Conservation (phyloP, 2,113 vertebrate genomes). For the Tamias sibiricus region DNA sequence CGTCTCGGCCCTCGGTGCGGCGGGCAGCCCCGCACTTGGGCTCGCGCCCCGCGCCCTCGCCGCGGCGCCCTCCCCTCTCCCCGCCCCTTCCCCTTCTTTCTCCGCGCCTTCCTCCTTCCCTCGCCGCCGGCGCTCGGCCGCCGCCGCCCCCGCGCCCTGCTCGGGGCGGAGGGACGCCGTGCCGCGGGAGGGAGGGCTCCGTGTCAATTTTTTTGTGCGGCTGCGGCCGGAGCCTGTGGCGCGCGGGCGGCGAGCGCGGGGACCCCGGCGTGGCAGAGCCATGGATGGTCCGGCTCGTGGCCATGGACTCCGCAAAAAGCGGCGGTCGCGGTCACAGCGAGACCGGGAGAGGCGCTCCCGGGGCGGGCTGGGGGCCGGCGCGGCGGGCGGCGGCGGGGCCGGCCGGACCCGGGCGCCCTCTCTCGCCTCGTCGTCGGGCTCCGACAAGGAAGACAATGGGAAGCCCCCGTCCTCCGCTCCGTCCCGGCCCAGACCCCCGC, state of each 20-base stretch:
- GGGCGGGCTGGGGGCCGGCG: constrained; percentile 79
- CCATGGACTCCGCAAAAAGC: constrained; percentile 93
- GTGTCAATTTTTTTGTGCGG: constrained; percentile 76
- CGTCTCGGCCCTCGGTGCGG: constrained; percentile 84
- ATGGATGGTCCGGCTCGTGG: constrained; percentile 94
- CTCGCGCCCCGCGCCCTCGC: constrained; percentile 77
- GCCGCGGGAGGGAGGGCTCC: constrained; percentile 67
- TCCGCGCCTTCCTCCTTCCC: constrained; percentile 72
- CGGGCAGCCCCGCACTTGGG: constrained; percentile 85
- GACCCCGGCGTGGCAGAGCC: constrained; percentile 81
- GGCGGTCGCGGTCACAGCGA: constrained; percentile 94
- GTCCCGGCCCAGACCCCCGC: constrained; percentile 92
- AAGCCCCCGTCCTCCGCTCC: constrained; percentile 91
- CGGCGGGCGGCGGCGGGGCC: constrained; percentile 77
- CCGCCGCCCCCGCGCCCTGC: constrained; percentile 73
- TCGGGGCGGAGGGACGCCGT: constrained; percentile 79
- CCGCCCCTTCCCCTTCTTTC: constrained; percentile 66
- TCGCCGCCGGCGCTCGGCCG: constrained; percentile 66
- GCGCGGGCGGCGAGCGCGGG: constrained; percentile 72
- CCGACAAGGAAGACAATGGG: constrained; percentile 92
- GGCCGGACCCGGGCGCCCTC: constrained; percentile 86
- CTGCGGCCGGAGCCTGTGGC: constrained; percentile 79
- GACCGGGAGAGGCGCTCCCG: constrained; percentile 90
- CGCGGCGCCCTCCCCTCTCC: constrained; percentile 74
- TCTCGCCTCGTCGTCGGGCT: constrained; percentile 93